These are phyloP conservation scores for Nothobranchius kuhntae DNA, from an alignment of 2,113 vertebrate species.

Conservation along the genomic window DNA sequence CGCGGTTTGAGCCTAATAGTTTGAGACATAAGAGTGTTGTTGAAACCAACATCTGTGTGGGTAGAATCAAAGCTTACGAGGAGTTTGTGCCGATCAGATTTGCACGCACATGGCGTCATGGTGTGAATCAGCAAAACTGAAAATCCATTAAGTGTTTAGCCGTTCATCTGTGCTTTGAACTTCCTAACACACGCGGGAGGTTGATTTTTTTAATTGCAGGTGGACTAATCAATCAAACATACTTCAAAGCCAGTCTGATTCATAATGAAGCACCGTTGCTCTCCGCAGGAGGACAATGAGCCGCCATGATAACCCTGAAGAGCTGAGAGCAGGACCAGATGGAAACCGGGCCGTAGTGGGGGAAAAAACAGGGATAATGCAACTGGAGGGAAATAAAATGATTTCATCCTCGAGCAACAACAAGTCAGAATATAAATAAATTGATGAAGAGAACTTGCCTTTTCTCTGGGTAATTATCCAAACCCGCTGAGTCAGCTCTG, in stretches of 20 bases:
- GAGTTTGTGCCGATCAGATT: background rate
- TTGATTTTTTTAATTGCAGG: conserved; percentile 5
- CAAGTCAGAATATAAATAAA: background rate
- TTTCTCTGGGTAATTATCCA: background rate
- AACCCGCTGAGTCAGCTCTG: conserved; percentile 17
- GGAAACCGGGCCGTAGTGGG: background rate
- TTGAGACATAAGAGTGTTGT: conserved; percentile 1
- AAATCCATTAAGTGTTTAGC: conserved; percentile 11
- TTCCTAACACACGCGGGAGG: background rate
- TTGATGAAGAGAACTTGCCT: too few species aligned
- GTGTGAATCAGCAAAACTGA: background rate
- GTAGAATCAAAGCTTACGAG: background rate
- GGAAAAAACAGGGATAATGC: conserved; percentile 4
- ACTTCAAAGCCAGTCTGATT: conserved; percentile 20
- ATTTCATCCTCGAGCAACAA: conserved; percentile 17
- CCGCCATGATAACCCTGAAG: conserved; percentile 1
- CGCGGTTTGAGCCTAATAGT: too few species aligned
- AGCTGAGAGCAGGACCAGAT: conserved; percentile 1
- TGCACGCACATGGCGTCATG: background rate
- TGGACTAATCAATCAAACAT: conserved; percentile 22
- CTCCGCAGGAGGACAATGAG: conserved; percentile 13
- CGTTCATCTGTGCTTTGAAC: conserved; percentile 5
- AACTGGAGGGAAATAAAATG: background rate
- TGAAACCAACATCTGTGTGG: conserved; percentile 2
- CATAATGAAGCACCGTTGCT: conserved; percentile 16